These are phyloP conservation scores for Drosophila persimilis DNA, from an alignment of 1,140 invertebrate species.

Conservation along the genomic window DNA sequence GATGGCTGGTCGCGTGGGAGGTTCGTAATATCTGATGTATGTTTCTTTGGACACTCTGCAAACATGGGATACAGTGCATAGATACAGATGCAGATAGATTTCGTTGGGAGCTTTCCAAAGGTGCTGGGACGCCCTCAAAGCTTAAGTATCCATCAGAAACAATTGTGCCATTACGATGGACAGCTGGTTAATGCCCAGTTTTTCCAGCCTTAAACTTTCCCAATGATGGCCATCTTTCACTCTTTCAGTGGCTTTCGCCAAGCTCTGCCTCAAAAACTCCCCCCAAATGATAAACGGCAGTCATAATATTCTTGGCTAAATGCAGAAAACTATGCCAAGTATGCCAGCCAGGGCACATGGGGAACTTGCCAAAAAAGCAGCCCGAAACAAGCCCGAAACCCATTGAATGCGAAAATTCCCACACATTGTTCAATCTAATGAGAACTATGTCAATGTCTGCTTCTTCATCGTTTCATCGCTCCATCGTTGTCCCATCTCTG, in stretches of 20 bases:
- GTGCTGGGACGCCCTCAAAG: too few relatives aligned
- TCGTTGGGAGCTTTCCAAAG: neutral
- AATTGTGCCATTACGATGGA: too few relatives aligned
- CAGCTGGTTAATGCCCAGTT: too few relatives aligned
- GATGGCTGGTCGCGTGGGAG: slow-evolving; percentile 27
- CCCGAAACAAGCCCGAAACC: slow-evolving; percentile 2
- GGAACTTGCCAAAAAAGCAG: slow-evolving; percentile 40
- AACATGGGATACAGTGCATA: slow-evolving; percentile 3
- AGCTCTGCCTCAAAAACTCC: neutral
- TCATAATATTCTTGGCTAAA: slow-evolving; percentile 23
- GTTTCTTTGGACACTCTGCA: slow-evolving; percentile 16
- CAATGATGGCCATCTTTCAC: slow-evolving; percentile 2
- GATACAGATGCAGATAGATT: neutral
- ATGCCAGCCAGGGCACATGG: slow-evolving; percentile 18
- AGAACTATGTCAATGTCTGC: slow-evolving; percentile 72
- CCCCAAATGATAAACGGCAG: slow-evolving; percentile 1
- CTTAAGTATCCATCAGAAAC: too few relatives aligned
- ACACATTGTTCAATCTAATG: slow-evolving; percentile 62
- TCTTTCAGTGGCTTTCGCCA: slow-evolving; percentile 1
- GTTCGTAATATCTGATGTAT: neutral
- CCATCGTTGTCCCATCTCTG: slow-evolving; percentile 2
- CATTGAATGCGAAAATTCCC: slow-evolving; percentile 58
- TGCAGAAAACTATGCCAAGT: slow-evolving; percentile 37
- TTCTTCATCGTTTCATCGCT: slow-evolving; percentile 10
- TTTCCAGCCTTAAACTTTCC: neutral